phyloP scores from a whole-genome alignment of 2,888 invertebrate genomes.

The Rhorus exstirpatorius region DNA sequence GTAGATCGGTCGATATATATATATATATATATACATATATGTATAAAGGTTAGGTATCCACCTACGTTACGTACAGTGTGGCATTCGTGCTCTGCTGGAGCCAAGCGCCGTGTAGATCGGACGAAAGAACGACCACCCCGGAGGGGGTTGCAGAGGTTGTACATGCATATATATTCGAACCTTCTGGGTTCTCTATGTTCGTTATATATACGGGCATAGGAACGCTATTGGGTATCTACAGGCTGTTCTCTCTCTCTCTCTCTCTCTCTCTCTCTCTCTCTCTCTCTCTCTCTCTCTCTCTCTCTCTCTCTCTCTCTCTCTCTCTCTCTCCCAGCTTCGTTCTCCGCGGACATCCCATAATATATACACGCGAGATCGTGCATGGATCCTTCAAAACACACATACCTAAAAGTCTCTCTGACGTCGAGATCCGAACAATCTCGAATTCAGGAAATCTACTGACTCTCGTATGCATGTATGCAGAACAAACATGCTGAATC shows the following conservation, averaged over 20 bases:
- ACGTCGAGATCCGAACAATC: conserved; percentile 21
- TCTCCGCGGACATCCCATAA: conserved; percentile 41
- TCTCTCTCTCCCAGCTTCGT: conserved; percentile 24
- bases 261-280: conserved; percentile 20
- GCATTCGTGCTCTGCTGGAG: conserved; percentile 47
- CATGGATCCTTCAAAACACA: conserved; percentile 45
- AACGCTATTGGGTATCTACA: conserved; percentile 46
- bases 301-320: conserved; percentile 34
- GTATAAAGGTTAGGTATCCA: not conserved
- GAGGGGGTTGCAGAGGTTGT: conserved; percentile 4
- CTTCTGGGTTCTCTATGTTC: conserved; percentile 30
- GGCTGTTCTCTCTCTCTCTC: too few relatives aligned
- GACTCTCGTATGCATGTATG: not conserved
- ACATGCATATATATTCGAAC: conserved; percentile 19
- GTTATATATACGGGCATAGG: conserved; percentile 22
- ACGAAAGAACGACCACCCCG: conserved; percentile 29
- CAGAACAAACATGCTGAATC: not conserved
- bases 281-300: conserved; percentile 37
- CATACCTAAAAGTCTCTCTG: conserved; percentile 19
- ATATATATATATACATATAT: conserved; percentile 27
- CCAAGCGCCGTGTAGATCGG: conserved; percentile 55
- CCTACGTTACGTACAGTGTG: conserved; percentile 37
- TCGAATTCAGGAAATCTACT: conserved; percentile 15
- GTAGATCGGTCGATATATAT: conserved; percentile 11
- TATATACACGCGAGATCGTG: conserved; percentile 28